Conservation (phyloP, 1,140 invertebrate genomes). For the Drosophila suzukii region DNA sequence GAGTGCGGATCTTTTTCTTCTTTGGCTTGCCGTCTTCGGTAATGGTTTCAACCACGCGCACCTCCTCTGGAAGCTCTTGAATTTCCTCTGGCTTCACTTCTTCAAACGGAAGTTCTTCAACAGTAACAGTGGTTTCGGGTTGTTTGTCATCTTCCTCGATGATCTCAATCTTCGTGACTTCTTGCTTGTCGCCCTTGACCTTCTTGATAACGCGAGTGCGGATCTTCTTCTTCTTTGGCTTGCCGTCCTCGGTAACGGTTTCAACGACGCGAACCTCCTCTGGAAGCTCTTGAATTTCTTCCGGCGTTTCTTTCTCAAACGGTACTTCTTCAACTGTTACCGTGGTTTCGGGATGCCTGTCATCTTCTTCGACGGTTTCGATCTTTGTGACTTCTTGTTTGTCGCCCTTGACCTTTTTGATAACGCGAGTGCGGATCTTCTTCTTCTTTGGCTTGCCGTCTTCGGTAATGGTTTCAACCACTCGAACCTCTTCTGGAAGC, state of each 20-base stretch:
- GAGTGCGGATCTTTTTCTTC: constrained; percentile 9
- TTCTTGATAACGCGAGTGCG: constrained; percentile 2
- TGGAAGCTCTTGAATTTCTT: constrained; percentile 1
- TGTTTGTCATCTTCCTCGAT: constrained; percentile 7
- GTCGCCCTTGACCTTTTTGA: constrained; percentile 10
- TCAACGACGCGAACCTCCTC: not conserved
- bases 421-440: constrained; percentile 3
- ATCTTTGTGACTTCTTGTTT: constrained; percentile 5
- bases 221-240: constrained; percentile 10
- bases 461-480: constrained; percentile 1
- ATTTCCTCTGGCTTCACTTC: not conserved
- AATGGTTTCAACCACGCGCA: not conserved
- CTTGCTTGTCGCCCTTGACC: constrained; percentile 5
- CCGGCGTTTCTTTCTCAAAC: not conserved
- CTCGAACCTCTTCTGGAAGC: constrained; percentile 3
- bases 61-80: constrained; percentile 7
- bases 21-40: constrained; percentile 4
- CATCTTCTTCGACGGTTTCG: constrained; percentile 8
- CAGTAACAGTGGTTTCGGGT: not conserved
- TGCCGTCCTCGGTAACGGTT: not conserved
- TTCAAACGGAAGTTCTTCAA: not conserved
- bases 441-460: constrained; percentile 9
- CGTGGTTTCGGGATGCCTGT: not conserved
- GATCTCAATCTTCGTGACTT: constrained; percentile 4
- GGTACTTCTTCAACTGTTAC: not conserved